A percentile compares a stretch with the other conserved stretches of the same genome.
phyloP scores from a whole-genome alignment of 2,888 invertebrate species.

The Cotesia congregata region DNA sequence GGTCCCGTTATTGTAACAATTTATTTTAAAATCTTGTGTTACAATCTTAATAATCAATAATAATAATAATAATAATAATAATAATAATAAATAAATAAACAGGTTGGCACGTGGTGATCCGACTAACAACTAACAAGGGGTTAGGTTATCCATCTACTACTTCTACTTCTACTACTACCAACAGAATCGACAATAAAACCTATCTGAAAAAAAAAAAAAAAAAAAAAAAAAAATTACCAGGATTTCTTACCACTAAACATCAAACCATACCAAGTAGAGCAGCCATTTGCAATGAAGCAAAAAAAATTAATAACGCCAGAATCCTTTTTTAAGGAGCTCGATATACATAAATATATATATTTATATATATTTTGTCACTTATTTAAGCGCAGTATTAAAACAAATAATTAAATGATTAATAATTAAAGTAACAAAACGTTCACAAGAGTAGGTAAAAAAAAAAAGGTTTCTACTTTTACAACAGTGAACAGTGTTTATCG shows the following conservation, averaged over 20 bases:
- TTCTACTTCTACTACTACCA: conserved; percentile 34
- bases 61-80: conserved; percentile 11
- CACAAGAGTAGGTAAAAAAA: not conserved
- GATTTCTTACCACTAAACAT: conserved; percentile 2
- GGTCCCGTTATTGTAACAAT: no score
- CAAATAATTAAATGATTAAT: not conserved
- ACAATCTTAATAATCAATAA: not conserved
- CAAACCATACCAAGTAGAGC: not conserved
- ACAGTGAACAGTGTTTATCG: no score
- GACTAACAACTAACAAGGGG: conserved; percentile 66
- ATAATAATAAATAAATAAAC: conserved; percentile 56
- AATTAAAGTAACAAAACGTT: not conserved
- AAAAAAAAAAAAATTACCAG: conserved; percentile 40
- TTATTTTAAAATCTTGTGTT: no score
- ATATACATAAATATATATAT: conserved; percentile 36
- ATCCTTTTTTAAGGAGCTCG: conserved; percentile 16
- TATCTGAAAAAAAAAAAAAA: conserved; percentile 53
- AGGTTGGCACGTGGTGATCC: conserved; percentile 66
- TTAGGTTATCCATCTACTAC: conserved; percentile 52
- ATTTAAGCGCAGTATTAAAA: conserved; percentile 40
- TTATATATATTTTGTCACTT: conserved; percentile 52
- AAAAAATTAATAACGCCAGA: not conserved
- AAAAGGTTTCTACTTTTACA: not conserved
- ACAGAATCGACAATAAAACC: conserved; percentile 61
- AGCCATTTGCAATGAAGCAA: conserved; percentile 4